Percentiles rank a stretch among this genome's conserved stretches.
phyloP scores from a whole-genome alignment of 2,797 vertebrate species.

The Pagetopsis macropterus region DNA sequence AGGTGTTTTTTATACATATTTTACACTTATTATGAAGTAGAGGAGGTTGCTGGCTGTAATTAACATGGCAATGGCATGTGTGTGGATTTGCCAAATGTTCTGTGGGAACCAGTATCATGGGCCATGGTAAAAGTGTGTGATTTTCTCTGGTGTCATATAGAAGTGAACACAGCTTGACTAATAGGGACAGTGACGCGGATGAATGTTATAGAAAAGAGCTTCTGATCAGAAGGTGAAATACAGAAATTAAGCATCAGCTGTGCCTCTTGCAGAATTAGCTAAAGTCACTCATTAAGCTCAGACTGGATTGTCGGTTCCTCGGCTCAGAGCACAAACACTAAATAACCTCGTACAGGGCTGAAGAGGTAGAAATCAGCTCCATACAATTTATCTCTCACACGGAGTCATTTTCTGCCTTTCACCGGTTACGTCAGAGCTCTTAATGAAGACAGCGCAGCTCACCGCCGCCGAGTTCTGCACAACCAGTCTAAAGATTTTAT shows the following conservation, averaged over 20 bases:
- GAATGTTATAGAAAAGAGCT: constrained; percentile 44
- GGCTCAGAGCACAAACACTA: constrained; percentile 59
- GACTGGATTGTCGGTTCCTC: constrained; percentile 62
- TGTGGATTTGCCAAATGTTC: constrained; percentile 27
- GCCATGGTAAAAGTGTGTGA: constrained; percentile 5
- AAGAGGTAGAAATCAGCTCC: constrained; percentile 74
- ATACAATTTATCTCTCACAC: constrained; percentile 72
- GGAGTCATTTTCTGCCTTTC: constrained; percentile 61
- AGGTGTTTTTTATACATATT: no score
- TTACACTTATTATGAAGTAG: no score
- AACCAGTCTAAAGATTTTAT: constrained; percentile 83
- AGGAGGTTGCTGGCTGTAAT: no score
- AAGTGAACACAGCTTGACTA: constrained; percentile 42
- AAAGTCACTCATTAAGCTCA: constrained; percentile 71
- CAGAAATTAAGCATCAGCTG: constrained; percentile 63
- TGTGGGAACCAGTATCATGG: constrained; percentile 17
- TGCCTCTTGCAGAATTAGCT: constrained; percentile 59
- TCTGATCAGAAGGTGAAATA: constrained; percentile 54
- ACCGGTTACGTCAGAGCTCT: constrained; percentile 69
- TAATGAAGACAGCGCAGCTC: constrained; percentile 76
- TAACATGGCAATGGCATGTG: constrained; percentile 16
- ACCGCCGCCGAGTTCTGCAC: constrained; percentile 68
- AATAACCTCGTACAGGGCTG: constrained; percentile 66
- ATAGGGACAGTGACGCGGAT: constrained; percentile 45
- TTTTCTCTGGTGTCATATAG: constrained; percentile 10